These are phyloP conservation scores for Maniola jurtina DNA, from an alignment of 1,140 invertebrate species.

Conservation along the genomic window DNA sequence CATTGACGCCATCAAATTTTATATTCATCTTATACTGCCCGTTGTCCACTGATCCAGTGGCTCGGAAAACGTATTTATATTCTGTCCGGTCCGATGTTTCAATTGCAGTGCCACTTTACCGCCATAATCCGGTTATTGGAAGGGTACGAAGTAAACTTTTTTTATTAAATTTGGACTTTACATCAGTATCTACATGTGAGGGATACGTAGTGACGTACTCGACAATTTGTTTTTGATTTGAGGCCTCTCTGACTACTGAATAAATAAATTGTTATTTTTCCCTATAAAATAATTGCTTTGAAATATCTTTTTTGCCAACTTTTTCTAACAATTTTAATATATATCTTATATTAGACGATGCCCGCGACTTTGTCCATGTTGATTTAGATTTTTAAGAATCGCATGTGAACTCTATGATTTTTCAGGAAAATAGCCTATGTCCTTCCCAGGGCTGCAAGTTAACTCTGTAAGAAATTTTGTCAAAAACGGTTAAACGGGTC, in stretches of 20 bases:
- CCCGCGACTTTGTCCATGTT: no score
- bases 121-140: constrained; percentile 66
- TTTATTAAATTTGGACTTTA: constrained; percentile 38
- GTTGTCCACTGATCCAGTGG: constrained; percentile 50
- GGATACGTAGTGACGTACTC: not conserved
- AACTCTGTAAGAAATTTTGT: no score
- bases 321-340: no score
- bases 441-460: no score
- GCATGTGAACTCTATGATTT: no score
- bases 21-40: constrained; percentile 20
- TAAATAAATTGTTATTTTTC: not conserved
- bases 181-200: constrained; percentile 8
- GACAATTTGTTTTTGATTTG: not conserved
- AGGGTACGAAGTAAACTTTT: constrained; percentile 50
- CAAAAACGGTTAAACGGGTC: no score
- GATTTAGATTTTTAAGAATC: no score
- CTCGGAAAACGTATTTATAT: constrained; percentile 67
- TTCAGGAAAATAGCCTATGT: no score
- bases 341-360: no score
- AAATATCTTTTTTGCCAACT: no score
- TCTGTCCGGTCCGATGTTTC: constrained; percentile 65
- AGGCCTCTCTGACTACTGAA: not conserved
- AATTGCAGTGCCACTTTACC: constrained; percentile 61
- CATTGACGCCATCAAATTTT: constrained; percentile 14
- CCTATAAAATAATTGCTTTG: no score